Evolutionary conservation across 2,113 vertebrate genomes (phyloP).

Genomic region (Irena cyanogastra): DNA sequence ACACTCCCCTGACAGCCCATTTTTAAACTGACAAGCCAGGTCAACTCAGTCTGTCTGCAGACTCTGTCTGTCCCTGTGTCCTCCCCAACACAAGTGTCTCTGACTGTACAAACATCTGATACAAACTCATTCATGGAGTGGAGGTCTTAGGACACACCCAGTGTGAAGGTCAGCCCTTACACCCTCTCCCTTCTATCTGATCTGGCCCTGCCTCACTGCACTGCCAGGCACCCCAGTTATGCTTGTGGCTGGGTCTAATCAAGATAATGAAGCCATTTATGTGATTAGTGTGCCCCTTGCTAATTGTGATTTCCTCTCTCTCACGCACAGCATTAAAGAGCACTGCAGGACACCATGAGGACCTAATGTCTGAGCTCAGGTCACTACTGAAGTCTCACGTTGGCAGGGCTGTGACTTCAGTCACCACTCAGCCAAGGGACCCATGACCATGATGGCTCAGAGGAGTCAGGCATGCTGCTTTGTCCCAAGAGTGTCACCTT

Average conservation of each 20-base stretch:
- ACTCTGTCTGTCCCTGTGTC: too few species aligned
- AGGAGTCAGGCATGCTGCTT: background rate
- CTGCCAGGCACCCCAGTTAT: background rate
- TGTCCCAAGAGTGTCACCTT: background rate
- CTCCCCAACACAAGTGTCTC: background rate
- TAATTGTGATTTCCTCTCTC: background rate
- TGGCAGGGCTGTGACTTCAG: background rate
- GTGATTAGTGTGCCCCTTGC: background rate
- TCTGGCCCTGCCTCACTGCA: background rate
- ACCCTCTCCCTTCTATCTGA: background rate
- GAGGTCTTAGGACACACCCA: background rate
- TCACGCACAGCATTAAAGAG: background rate
- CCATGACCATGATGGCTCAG: background rate
- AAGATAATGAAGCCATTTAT: background rate
- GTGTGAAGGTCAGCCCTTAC: background rate
- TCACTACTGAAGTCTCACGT: background rate
- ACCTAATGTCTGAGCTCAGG: background rate
- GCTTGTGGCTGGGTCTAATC: background rate
- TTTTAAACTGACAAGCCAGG: rapidly evolving
- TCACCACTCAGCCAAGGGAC: background rate
- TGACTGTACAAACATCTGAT: background rate
- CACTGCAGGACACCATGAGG: background rate
- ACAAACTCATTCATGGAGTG: rapidly evolving
- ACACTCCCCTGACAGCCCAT: rapidly evolving
- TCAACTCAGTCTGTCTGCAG: background rate